A percentile compares a stretch with the other conserved stretches of the same genome.
Conservation (phyloP, 2,888 invertebrate species). For the Acanthosepion esculentum region DNA sequence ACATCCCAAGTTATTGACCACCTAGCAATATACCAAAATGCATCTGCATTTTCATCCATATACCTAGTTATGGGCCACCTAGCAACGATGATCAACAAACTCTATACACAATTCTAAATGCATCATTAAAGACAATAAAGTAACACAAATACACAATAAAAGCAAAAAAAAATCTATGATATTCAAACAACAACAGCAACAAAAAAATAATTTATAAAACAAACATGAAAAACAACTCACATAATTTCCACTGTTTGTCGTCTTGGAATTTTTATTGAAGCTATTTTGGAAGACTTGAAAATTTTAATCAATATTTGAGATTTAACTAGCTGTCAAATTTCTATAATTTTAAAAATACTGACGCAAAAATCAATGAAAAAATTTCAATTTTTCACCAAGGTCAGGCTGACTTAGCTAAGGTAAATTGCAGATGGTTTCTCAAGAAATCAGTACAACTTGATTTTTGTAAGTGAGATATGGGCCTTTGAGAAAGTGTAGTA, state of each 20-base stretch:
- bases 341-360: conserved; percentile 44
- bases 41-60: neutral
- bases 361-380: neutral
- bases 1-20: neutral
- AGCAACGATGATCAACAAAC: neutral
- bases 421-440: neutral
- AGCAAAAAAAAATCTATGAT: neutral
- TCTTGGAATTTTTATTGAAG: neutral
- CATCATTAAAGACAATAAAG: neutral
- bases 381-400: conserved; percentile 34
- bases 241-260: neutral
- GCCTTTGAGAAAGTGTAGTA: neutral
- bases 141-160: neutral
- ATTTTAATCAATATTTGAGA: conserved; percentile 43
- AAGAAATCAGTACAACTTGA: neutral
- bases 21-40: neutral
- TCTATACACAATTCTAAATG: neutral
- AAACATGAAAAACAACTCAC: neutral
- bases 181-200: neutral
- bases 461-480: neutral
- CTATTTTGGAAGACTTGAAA: conserved; percentile 37
- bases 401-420: conserved; percentile 34
- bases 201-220: neutral
- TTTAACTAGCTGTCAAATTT: conserved; percentile 45
- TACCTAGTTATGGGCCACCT: neutral